Evolutionary conservation across 2,888 invertebrate species (phyloP).

Genomic region (Gerris lacustris): DNA sequence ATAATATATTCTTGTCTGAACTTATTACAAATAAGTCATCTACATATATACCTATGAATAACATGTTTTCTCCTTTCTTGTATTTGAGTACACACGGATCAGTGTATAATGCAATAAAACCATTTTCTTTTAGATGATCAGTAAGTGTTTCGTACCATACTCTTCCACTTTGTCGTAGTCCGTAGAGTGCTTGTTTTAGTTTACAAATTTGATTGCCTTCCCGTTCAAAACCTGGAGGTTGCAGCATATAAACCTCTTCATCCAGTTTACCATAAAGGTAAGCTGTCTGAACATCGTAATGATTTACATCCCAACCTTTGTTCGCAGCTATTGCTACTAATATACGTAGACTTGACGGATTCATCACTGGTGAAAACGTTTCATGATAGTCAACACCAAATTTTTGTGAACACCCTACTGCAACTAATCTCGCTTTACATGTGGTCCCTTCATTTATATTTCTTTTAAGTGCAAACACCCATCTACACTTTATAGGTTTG

Average conservation of each 20-base stretch:
- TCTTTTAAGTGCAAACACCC: constrained; percentile 27
- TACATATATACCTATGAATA: constrained; percentile 26
- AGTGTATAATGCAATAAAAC: neutral
- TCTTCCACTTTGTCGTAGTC: too few species aligned
- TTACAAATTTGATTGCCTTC: constrained; percentile 22
- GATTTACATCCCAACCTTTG: constrained; percentile 19
- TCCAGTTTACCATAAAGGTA: constrained; percentile 30
- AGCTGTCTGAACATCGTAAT: too few species aligned
- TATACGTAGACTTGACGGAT: constrained; percentile 20
- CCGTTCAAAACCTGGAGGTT: constrained; percentile 25
- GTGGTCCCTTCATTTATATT: constrained; percentile 12
- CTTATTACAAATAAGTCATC: constrained; percentile 20
- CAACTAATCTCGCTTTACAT: constrained; percentile 33
- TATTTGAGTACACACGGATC: too few species aligned
- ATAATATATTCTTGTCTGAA: constrained; percentile 8
- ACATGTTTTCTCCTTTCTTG: too few species aligned
- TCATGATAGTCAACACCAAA: constrained; percentile 32
- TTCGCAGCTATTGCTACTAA: constrained; percentile 25
- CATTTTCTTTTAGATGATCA: neutral
- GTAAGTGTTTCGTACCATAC: neutral
- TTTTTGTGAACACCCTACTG: constrained; percentile 31
- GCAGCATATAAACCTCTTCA: constrained; percentile 28
- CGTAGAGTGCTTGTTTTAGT: constrained; percentile 27
- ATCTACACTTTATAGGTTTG: too few species aligned
- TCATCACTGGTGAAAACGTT: constrained; percentile 33